Base-by-base conservation (phyloP, 2,113 vertebrate species). In the Trachemys scripta region DNA sequence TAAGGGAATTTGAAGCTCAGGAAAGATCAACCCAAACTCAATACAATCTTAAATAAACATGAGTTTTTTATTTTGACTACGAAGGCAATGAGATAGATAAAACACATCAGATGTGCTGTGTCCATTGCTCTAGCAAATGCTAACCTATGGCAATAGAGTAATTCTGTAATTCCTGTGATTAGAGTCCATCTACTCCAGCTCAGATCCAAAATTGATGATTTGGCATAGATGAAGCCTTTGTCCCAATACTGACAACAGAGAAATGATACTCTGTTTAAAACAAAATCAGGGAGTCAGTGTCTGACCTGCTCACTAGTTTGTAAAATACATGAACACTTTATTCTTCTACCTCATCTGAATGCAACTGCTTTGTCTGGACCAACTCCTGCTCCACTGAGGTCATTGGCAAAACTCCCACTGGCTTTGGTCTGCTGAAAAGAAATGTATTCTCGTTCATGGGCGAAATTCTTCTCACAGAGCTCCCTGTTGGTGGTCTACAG, bases 161-260 rank as follows among this genome's bases (percentile, higher is more conserved):
- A 31, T 84, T 90, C 45, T n/a, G 42, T 25, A 47, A 76, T 80
- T 92, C 50, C 59, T 38, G 49, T 82, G 86, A 82, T 93, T 92
- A 93, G 84, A 88, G 57, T 84, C 50, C 91, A 95, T 87, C 90
- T 92, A 42, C 50, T 93, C 19, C 84, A 81, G 35, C 45, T 87
- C 31, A 69, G 12, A 88, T 87, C 50, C 95, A 82, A 82, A 76
- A 94, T 62, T 3, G 25, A 42, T 65, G 13, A 42, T 93, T 96
- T 96, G 78, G 59, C 56, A 89, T 80, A 84, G 38, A 89, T 87
- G 92, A 94, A 97, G 90, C 29, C 3, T 90, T 75, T 62, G 89
- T 95, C 59, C 42, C 53, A 6, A 47, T 53, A 94, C 94, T 45
- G 83, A 72, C 42, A 69, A 57, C 72, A 90, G 56, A 56, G 17